Evolutionary conservation across 2,113 vertebrate species (phyloP).

Genomic region (Nanger granti): DNA sequence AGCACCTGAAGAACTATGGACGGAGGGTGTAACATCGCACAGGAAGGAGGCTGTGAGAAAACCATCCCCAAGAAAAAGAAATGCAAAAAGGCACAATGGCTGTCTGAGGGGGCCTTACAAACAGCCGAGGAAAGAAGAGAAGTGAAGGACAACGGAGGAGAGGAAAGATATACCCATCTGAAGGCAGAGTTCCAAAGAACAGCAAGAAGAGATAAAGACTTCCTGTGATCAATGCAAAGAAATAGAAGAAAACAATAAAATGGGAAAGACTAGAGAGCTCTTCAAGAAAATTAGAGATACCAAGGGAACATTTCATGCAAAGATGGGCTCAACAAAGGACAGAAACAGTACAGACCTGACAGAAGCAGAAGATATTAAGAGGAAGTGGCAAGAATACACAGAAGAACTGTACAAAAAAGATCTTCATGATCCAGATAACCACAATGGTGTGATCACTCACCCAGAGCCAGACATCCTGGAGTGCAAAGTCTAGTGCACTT

Average conservation of each 20-base stretch:
- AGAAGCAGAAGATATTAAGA: not conserved
- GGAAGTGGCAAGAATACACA: not conserved
- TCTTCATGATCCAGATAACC: not conserved
- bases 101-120: not conserved
- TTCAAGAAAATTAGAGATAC: not conserved
- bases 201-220: not conserved
- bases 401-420: not conserved
- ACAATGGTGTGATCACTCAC: not conserved
- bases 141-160: not conserved
- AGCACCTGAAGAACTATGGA: not conserved
- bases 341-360: not conserved
- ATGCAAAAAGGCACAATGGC: not conserved
- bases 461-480: not conserved
- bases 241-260: not conserved
- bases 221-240: not conserved
- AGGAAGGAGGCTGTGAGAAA: not conserved
- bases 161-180: not conserved
- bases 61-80: not conserved
- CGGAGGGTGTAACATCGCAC: not conserved
- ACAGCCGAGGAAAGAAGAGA: not conserved
- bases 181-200: not conserved
- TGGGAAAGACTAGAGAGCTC: not conserved
- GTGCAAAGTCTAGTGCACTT: not conserved
- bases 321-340: not conserved
- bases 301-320: not conserved